A percentile compares a stretch with the other conserved stretches of the same genome.
Conservation (phyloP, 2,113 vertebrate genomes). For the Cyanoramphus novaezelandiae region DNA sequence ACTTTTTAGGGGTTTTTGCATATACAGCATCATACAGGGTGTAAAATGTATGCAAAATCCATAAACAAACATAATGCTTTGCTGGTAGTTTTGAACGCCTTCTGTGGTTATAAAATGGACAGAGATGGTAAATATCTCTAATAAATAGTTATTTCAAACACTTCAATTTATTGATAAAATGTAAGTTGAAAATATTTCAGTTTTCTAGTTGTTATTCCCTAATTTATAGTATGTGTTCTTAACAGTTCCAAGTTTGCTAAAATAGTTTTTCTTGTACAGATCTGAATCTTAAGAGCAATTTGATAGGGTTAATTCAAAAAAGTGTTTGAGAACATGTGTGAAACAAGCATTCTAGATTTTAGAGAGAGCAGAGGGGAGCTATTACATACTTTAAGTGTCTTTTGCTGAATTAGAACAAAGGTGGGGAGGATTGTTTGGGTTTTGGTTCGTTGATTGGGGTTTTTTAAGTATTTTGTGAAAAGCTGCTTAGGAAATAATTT, state of each 20-base stretch:
- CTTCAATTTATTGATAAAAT: background rate
- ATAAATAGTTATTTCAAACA: background rate
- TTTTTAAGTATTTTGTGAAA: background rate
- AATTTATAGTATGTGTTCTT: background rate
- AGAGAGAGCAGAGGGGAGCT: background rate
- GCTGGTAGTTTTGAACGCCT: background rate
- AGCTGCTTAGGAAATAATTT: background rate
- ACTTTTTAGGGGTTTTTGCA: fast-evolving
- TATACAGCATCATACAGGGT: background rate
- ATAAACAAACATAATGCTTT: background rate
- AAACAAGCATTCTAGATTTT: background rate
- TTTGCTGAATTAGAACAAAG: background rate
- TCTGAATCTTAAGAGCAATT: background rate
- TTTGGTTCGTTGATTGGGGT: background rate
- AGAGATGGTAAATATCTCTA: background rate
- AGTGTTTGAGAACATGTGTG: background rate
- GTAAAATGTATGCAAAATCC: background rate
- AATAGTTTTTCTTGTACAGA: background rate
- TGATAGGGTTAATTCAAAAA: background rate
- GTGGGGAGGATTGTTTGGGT: background rate
- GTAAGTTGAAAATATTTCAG: background rate
- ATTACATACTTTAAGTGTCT: background rate
- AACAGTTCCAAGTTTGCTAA: background rate
- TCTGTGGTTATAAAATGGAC: background rate
- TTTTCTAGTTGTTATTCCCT: background rate